phyloP scores from a whole-genome alignment of 37 sponge, comb jelly and placozoan species.

The Agelas oroides region DNA sequence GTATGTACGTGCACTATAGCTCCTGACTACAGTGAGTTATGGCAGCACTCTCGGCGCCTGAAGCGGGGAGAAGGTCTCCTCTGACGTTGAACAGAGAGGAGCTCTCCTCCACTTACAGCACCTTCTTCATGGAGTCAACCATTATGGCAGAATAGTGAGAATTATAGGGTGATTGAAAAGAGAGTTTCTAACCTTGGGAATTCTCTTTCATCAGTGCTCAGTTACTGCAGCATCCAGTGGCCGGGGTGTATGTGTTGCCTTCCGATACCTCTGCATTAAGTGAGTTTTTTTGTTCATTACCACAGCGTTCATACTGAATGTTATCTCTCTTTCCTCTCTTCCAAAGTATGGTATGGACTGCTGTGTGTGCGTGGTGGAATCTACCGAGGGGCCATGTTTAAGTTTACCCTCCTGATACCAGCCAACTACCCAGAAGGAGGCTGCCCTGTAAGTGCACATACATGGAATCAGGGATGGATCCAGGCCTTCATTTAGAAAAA shows the following conservation, averaged over 20 bases:
- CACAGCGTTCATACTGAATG: too few species aligned
- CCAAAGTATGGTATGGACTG: constrained; percentile 83
- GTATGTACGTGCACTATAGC: too few species aligned
- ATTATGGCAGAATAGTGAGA: constrained; percentile 74
- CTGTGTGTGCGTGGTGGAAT: constrained; percentile 69
- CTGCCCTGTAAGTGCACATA: constrained; percentile 75
- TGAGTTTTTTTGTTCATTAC: constrained; percentile 32
- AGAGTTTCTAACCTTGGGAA: too few species aligned
- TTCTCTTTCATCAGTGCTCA: constrained; percentile 20
- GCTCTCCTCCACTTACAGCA: constrained; percentile 41
- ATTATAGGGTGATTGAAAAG: not conserved
- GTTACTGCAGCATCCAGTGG: constrained; percentile 60
- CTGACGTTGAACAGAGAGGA: constrained; percentile 48
- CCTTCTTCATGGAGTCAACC: constrained; percentile 68
- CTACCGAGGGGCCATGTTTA: constrained; percentile 75
- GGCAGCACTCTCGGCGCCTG: too few species aligned
- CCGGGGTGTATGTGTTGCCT: constrained; percentile 77
- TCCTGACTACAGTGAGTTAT: too few species aligned
- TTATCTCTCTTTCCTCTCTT: too few species aligned
- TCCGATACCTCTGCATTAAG: constrained; percentile 64
- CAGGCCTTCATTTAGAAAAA: too few species aligned
- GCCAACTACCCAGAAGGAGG: constrained; percentile 81
- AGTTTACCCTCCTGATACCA: constrained; percentile 79
- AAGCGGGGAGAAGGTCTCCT: constrained; percentile 66
- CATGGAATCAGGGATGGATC: too few species aligned